These are phyloP conservation scores for Lagopus leucura DNA, from an alignment of 2,113 vertebrate species.

Conservation along the genomic window DNA sequence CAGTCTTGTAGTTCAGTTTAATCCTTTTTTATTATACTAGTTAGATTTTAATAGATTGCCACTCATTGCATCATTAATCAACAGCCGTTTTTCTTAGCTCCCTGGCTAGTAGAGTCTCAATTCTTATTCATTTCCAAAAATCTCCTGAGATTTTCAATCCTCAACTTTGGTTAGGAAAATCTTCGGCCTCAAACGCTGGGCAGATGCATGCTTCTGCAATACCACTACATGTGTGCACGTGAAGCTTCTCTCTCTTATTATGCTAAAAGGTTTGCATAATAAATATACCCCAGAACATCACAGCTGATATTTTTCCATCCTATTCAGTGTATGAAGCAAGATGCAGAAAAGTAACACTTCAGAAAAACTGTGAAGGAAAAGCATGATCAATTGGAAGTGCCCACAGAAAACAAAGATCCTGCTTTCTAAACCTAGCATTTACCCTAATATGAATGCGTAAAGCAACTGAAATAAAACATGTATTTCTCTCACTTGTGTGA, in stretches of 20 bases:
- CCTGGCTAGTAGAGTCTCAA: no score
- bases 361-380: neutral
- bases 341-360: neutral
- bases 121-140: neutral
- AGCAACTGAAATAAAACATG: neutral
- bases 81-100: neutral
- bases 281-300: neutral
- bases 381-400: neutral
- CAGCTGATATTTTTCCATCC: neutral
- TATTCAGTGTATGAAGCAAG: neutral
- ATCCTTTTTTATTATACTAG: neutral
- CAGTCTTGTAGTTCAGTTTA: neutral
- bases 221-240: accelerated
- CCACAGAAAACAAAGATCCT: neutral
- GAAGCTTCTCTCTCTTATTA: neutral
- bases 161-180: neutral
- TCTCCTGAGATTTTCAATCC: neutral
- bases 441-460: neutral
- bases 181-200: neutral
- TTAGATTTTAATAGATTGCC: neutral
- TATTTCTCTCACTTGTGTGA: neutral
- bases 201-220: neutral
- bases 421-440: neutral
- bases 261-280: neutral
- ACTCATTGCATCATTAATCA: neutral